Evolutionary conservation across 2,113 vertebrate genomes (phyloP), one percentile per base, ranked within the genome.

Genomic region (Vulpes lagopus): DNA sequence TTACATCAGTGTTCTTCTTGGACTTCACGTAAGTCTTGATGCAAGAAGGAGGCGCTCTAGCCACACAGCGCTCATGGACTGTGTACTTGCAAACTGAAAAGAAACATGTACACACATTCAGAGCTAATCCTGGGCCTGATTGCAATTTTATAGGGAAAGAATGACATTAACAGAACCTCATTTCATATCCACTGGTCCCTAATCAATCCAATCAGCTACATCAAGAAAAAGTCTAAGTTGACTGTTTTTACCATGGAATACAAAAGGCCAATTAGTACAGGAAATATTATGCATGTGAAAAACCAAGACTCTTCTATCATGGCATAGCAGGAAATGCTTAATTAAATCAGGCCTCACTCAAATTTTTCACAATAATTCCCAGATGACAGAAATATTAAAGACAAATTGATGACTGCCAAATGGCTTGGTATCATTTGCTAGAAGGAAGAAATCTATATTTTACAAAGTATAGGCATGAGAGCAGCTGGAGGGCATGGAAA

Each of bases 1-100:
- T 98, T 99, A 99, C 99, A 97, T 99, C 99, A 0, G 99, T 99
- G 98, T 99, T 99, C 98, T 99, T 99, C 99, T 99, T 99, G 97
- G 99, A 99, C 98, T 99, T 99, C 97, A 99, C 99, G 0, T 99
- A 99, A 57, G 99, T 99, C 99, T 99, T 99, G 98, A 99, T 99
- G 98, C 99, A 99, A 84, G 99, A 99, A 19, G 99, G 99, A 0
- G 99, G 99, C 5, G 99, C 99, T 90, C 99, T 99, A 35, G 99
- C 98, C 97, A 99, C 99, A 73, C 99, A 99, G 91, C 99, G 99
- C 95, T 99, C 99, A 9, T 99, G 99, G 89, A 99, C 99, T 0
- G 99, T 99, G 96, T 99, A 99, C 98, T 99, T 99, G 98, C 99
- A 99, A 98, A 99, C 99, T 99, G 98, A 93, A 98, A 98, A 95